Evolutionary conservation across 1,140 invertebrate species (phyloP), one percentile per base, ranked within the genome.

Genomic region (Aricia agestis): DNA sequence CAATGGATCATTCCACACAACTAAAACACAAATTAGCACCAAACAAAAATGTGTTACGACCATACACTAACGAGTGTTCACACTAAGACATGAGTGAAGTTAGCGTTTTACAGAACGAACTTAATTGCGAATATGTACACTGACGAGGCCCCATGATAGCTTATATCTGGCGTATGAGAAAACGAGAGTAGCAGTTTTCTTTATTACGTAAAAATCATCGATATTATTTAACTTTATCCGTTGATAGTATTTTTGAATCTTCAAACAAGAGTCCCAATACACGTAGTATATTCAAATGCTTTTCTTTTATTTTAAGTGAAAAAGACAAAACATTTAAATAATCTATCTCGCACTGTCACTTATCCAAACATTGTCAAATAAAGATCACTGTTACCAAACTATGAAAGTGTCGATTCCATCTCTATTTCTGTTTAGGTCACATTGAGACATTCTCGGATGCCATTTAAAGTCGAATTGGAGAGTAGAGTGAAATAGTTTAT

Each of bases 61-160:
- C 59, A 25, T 19, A 19, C 59, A 63, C 18, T 18, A 63, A 63
- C 10, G 59, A 63, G 18, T 63, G 59, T 63, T 63, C 59, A 63
- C 59, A 63, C 59, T 25, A 63, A 63, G 59, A 63, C 59, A 63
- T 18, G 59, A 19, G 59, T 63, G 59, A 63, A 63, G 59, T 63
- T 63, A 63, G 59, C 59, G 59, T 63, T 63, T 63, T 25, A 25
- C 19, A 25, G 11, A 63, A 63, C 59, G 59, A 25, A 63, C 59
- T 63, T 63, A 17, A 63, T 63, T 63, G 59, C 18, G 59, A 13
- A 63, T 63, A 63, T 63, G 17, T 63, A 63, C 59, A 63, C 18
- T 15, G 58, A 59, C 59, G 59, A 63, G 18, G 19, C 10, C 59
- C 59, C 59, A 63, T 31, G 59, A 31, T 63, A 63, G 59, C 59